phyloP scores from a whole-genome alignment of 2,888 invertebrate species.

The Rhodophaea formosa region DNA sequence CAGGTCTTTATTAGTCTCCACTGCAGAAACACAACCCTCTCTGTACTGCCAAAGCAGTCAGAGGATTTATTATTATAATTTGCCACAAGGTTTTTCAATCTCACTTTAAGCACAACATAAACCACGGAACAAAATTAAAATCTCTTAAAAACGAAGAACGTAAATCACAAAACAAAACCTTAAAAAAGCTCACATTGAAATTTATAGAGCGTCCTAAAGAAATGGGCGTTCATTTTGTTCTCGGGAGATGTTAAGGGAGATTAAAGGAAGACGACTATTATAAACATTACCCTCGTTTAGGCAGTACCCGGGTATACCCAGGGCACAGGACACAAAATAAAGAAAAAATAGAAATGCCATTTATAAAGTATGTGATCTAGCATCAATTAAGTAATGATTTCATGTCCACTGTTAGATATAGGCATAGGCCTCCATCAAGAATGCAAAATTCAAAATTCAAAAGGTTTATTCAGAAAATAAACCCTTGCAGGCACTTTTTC shows the following conservation, averaged over 20 bases:
- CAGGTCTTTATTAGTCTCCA: too few species aligned
- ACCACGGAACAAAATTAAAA: neutral
- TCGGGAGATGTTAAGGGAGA: slow-evolving; percentile 16
- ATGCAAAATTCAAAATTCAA: too few species aligned
- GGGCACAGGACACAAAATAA: neutral
- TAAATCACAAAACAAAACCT: neutral
- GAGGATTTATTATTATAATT: too few species aligned
- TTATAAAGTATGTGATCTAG: too few species aligned
- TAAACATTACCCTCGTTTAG: slow-evolving; percentile 39
- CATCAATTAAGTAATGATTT: too few species aligned
- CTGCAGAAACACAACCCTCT: too few species aligned
- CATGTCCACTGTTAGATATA: too few species aligned
- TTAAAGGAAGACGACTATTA: slow-evolving; percentile 25
- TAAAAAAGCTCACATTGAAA: slow-evolving; percentile 13
- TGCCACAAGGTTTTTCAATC: too few species aligned
- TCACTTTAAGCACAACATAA: neutral
- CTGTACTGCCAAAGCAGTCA: too few species aligned
- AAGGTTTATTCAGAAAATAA: too few species aligned
- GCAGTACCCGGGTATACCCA: slow-evolving; percentile 8
- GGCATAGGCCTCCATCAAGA: too few species aligned
- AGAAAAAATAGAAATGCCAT: neutral
- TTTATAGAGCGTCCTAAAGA: slow-evolving; percentile 17
- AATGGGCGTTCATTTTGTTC: slow-evolving; percentile 16
- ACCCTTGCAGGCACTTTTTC: too few species aligned
- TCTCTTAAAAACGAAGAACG: neutral